Base-by-base conservation (phyloP, 2,888 invertebrate species). In the Lamellibrachia satsuma region DNA sequence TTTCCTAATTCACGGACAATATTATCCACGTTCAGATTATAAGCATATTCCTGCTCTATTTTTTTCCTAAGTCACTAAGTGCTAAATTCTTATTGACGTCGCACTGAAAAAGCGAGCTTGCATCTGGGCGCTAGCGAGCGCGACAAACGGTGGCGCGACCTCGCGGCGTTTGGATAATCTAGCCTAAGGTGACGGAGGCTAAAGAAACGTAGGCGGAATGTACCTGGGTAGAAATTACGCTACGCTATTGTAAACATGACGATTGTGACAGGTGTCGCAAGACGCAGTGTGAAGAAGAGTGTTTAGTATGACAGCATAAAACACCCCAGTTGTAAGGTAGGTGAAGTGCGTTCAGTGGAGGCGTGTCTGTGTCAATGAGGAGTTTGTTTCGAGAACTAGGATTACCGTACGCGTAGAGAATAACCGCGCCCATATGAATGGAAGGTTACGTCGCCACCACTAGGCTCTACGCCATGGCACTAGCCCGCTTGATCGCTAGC, bases 271-370 rank as follows among this genome's bases (percentile, higher is more conserved):
- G 75, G 75, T 75, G 22, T 75, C 75, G 75, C 75, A 15, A 22
- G 75, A n/a, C 75, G 75, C 75, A 75, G 75, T n/a, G 2, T 22
- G 15, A 15, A 75, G 75, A 75, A 75, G 75, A 75, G 22, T 75
- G 22, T 15, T 15, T 75, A 22, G 22, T 22, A n/a, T 75, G 75
- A 22, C 75, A 15, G 15, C 0, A 22, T 22, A 22, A 15, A 75
- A 75, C 75, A 75, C 75, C 75, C 75, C 75, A n/a, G n/a, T 22
- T 75, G 75, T 75, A 75, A 75, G 75, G 75, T 75, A 75, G n/a
- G 75, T 75, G 11, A 75, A 22, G 15, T 6, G 22, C 22, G 75
- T 22, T 75, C 15, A n/a, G 4, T 75, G 22, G 15, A 75, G 75
- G 22, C 75, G 75, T 11, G 75, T 75, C 15, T 22, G 75, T 11